Percentiles rank a stretch among this genome's conserved stretches.
These are phyloP conservation scores for Callorhinus ursinus DNA, from an alignment of 2,113 vertebrate genomes.

Conservation along the genomic window DNA sequence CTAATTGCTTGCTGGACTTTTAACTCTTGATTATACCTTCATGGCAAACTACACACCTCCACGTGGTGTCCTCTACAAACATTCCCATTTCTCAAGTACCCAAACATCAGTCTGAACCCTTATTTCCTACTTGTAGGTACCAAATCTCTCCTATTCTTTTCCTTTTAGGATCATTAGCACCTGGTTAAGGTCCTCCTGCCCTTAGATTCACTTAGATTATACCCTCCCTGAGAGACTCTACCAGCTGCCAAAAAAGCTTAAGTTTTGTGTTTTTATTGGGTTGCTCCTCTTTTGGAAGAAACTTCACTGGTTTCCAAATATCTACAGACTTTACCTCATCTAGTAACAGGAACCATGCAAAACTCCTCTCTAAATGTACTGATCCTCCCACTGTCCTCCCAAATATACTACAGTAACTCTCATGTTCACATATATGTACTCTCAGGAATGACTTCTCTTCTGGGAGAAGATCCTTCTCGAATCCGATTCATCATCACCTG, in stretches of 20 bases:
- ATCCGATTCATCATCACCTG: neutral
- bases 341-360: neutral
- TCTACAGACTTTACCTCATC: neutral
- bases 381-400: neutral
- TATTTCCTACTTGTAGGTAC: neutral
- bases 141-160: neutral
- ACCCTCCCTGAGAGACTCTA: neutral
- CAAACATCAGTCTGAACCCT: neutral
- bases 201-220: neutral
- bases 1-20: neutral
- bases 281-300: neutral
- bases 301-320: neutral
- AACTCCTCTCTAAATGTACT: neutral
- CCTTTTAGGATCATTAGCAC: neutral
- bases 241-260: neutral
- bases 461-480: neutral
- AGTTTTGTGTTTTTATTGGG: neutral
- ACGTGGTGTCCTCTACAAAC: neutral
- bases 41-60: neutral
- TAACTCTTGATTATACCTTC: neutral
- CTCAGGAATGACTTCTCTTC: neutral
- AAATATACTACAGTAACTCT: neutral
- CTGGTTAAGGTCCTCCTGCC: neutral
- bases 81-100: neutral
- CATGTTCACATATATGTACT: neutral